Evolutionary conservation across 2,888 invertebrate genomes (phyloP).

Genomic region (Pediacus dermestoides): DNA sequence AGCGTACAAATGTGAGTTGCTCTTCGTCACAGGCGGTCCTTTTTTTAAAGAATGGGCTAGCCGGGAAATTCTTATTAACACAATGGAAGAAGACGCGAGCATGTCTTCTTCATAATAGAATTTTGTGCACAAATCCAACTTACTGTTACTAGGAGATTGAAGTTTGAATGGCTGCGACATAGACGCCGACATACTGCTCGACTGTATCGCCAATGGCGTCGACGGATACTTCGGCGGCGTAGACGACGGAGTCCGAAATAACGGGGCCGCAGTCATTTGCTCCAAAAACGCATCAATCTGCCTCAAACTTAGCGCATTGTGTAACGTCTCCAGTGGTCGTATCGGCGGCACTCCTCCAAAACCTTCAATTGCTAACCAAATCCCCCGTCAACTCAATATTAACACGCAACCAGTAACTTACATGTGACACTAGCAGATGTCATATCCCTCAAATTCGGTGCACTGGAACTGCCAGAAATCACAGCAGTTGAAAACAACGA

Average conservation of each 20-base stretch:
- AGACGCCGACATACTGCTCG: conserved; percentile 36
- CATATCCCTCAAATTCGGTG: conserved; percentile 86
- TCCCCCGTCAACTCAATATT: neutral
- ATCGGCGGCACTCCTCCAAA: conserved; percentile 93
- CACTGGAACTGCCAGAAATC: conserved; percentile 90
- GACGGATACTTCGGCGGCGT: conserved; percentile 65
- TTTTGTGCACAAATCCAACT: conserved; percentile 30
- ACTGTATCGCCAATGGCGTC: conserved; percentile 52
- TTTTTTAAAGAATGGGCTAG: too few species aligned
- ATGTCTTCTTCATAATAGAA: too few species aligned
- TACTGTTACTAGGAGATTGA: conserved; percentile 54
- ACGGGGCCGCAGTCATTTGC: conserved; percentile 73
- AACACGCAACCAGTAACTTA: conserved; percentile 49
- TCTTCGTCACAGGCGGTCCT: too few species aligned
- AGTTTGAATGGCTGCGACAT: too few species aligned
- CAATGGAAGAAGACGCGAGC: too few species aligned
- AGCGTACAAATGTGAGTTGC: too few species aligned
- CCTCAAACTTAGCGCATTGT: conserved; percentile 90
- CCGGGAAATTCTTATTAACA: too few species aligned
- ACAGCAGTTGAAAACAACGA: conserved; percentile 95
- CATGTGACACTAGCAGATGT: conserved; percentile 75
- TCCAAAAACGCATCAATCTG: conserved; percentile 89
- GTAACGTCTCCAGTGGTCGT: conserved; percentile 93
- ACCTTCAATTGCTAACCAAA: conserved; percentile 66
- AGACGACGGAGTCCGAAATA: conserved; percentile 70